phyloP scores from a whole-genome alignment of 1,140 invertebrate genomes.

The Drosophila dunni region DNA sequence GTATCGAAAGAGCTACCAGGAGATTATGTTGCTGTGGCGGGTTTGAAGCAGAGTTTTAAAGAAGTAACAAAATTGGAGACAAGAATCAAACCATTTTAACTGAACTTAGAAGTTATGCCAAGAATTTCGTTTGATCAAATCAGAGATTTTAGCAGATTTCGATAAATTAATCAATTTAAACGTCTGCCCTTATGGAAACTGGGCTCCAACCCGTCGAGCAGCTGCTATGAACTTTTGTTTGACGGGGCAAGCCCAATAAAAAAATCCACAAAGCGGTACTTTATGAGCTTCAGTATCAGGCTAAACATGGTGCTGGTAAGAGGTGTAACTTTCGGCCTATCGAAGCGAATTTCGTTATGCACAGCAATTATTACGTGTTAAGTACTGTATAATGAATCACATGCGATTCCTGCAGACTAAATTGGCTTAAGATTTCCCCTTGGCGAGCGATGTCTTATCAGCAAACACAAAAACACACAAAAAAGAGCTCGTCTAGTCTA shows the following conservation, averaged over 20 bases:
- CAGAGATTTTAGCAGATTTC: no score
- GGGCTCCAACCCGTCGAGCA: no score
- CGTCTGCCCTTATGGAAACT: no score
- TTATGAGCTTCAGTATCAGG: conserved; percentile 49
- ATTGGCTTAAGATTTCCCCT: conserved; percentile 2
- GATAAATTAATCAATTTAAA: no score
- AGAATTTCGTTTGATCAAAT: no score
- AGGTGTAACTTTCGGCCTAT: conserved; percentile 17
- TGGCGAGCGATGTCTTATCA: conserved; percentile 50
- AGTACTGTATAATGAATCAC: conserved; percentile 42
- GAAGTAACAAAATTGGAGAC: no score
- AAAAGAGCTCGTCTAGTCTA: conserved; percentile 40
- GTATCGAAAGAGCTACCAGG: no score
- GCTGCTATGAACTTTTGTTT: not conserved
- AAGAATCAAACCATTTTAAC: no score
- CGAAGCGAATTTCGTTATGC: conserved; percentile 6
- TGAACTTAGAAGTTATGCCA: no score
- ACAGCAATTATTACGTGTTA: conserved; percentile 1
- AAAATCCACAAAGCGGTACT: not conserved
- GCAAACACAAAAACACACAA: conserved; percentile 2
- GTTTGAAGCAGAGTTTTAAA: no score
- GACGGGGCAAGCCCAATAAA: conserved; percentile 22
- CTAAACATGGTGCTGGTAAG: conserved; percentile 71
- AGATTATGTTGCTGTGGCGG: conserved; percentile 21
- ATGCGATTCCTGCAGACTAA: not conserved